phyloP scores from a whole-genome alignment of 2,888 invertebrate genomes.

The Pandemis corylana region DNA sequence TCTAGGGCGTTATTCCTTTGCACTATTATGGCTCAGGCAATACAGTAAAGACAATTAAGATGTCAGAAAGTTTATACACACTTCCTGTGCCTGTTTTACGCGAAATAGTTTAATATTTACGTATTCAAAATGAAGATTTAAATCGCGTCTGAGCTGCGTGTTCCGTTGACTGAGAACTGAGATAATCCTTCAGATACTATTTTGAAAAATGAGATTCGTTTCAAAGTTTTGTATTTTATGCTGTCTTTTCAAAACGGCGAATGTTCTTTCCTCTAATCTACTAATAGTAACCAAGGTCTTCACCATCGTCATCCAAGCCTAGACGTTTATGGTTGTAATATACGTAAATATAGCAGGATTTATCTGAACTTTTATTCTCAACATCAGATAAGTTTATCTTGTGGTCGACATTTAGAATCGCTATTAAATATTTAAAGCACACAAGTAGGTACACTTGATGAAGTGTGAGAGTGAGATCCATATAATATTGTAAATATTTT shows the following conservation, averaged over 20 bases:
- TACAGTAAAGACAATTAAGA: neutral
- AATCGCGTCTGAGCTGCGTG: neutral
- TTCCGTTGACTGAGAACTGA: neutral
- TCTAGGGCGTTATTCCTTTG: neutral
- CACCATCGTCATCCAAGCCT: neutral
- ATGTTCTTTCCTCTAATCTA: neutral
- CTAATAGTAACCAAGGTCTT: neutral
- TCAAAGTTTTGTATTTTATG: neutral
- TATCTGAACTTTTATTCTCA: neutral
- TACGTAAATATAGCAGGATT: neutral
- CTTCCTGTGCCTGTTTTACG: neutral
- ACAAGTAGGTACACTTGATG: neutral
- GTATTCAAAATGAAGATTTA: neutral
- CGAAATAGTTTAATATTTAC: neutral
- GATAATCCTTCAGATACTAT: neutral
- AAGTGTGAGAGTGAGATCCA: neutral
- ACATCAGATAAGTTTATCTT: neutral
- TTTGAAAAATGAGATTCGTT: neutral
- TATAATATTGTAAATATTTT: no score
- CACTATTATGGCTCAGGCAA: neutral
- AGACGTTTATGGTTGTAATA: conserved; percentile 6
- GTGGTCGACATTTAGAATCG: neutral
- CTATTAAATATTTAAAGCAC: neutral
- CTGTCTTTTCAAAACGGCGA: neutral
- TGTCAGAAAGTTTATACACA: neutral